These are phyloP conservation scores for Ctenodactylus gundi DNA, from an alignment of 2,113 vertebrate species.

Conservation along the genomic window DNA sequence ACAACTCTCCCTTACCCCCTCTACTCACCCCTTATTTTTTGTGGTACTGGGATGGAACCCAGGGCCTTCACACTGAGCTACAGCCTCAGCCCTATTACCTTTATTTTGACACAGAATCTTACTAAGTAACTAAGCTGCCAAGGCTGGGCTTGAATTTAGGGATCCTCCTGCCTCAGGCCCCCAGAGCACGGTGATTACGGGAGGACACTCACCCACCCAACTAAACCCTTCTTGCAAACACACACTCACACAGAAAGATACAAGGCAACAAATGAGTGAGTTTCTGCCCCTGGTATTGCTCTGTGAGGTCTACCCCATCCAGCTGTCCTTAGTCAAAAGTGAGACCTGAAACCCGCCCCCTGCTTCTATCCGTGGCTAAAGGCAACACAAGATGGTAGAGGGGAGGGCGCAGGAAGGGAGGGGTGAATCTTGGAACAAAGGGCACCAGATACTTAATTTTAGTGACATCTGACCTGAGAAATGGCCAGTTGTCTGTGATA, in stretches of 20 bases:
- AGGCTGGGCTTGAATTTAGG: too few species aligned
- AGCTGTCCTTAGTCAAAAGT: background rate
- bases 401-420: background rate
- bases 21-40: too few species aligned
- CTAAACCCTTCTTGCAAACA: background rate
- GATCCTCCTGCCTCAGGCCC: too few species aligned
- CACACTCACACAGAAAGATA: background rate
- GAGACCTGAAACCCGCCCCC: background rate
- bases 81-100: too few species aligned
- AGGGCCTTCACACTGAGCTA: too few species aligned
- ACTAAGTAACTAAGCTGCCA: too few species aligned
- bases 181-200: too few species aligned
- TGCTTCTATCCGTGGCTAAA: background rate
- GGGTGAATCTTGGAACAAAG: background rate
- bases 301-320: background rate
- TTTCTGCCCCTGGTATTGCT: background rate
- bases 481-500: background rate
- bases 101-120: too few species aligned
- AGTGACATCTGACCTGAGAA: background rate
- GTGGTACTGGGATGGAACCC: too few species aligned
- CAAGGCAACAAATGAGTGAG: accelerated
- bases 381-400: background rate
- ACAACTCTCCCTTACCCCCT: too few species aligned
- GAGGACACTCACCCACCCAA: too few species aligned
- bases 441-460: background rate